These are phyloP conservation scores for Patella pellucida DNA, from an alignment of 2,888 invertebrate species.

Conservation along the genomic window DNA sequence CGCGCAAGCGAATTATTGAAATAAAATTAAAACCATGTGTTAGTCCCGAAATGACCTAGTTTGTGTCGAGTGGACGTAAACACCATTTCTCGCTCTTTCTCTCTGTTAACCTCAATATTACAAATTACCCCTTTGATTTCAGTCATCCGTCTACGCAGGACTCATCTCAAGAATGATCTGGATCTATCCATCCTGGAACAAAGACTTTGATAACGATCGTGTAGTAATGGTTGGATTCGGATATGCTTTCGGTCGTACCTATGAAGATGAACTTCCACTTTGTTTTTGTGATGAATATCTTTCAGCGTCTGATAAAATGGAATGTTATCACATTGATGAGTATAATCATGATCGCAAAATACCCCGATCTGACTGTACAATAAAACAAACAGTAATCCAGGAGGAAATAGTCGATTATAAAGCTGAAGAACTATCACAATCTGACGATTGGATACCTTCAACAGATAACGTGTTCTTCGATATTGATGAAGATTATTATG, in stretches of 20 bases:
- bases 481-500: constrained; percentile 54
- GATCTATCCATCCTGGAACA: background rate
- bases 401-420: constrained; percentile 42
- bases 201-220: background rate
- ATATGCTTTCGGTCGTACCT: background rate
- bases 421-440: constrained; percentile 32
- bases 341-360: background rate
- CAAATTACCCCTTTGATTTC: background rate
- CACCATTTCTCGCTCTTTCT: no score
- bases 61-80: no score
- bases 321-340: background rate
- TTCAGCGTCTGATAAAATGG: background rate
- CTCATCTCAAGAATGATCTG: background rate
- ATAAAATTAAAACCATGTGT: no score
- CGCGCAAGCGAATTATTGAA: no score
- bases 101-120: no score
- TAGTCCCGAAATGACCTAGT: no score
- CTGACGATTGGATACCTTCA: constrained; percentile 24
- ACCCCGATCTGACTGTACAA: constrained; percentile 35
- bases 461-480: constrained; percentile 44
- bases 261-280: background rate
- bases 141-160: background rate
- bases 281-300: background rate
- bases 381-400: constrained; percentile 31
- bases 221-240: background rate